Base-by-base conservation (phyloP, 2,888 invertebrate genomes). In the Perizoma flavofasciatum region DNA sequence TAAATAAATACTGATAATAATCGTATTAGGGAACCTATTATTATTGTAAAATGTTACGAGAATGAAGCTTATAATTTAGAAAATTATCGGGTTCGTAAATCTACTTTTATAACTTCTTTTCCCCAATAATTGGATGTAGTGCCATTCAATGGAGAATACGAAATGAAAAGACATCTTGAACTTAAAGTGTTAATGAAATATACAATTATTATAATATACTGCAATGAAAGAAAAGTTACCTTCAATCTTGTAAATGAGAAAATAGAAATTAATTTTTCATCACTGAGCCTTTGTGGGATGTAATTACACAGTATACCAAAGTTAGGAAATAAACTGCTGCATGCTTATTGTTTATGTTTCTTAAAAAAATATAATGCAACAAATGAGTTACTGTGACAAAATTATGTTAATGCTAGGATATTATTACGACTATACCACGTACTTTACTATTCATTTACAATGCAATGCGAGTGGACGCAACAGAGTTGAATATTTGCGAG, bases 261-360 rank as follows among this genome's bases (percentile, higher is more conserved):
- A 73, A 68, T 73, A 68, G 46, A 65, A 61, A 56, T 54, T 55
- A 60, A 49, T 65, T 63, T 69, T 79, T 78, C 74, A 58, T 49
- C 54, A 78, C 79, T 77, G 79, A 80, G 74, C 78, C 82, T 63
- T 79, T 82, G 82, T 75, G 81, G 82, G 82, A 79, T 73, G 79
- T 82, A 80, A 76, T 77, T 86, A 86, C 85, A 87, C 86, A 86
- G 91, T 90, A 92, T 92, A 92, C 92, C 92, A 92, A 92, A 92
- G 92, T 86, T 92, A 92, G 91, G 75, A 81, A 81, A 83, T 90
- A 89, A 86, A 88, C 84, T 82, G 78, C 78, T 79, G 84, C 81
- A 79, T 79, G 78, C 80, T 76, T 72, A 77, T 71, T 81, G 76
- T 82, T 80, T 66, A 68, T 73, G 71, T 71, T 71, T 69, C 71